Base-by-base conservation (phyloP, 2,113 vertebrate species). In the Anhinga anhinga region DNA sequence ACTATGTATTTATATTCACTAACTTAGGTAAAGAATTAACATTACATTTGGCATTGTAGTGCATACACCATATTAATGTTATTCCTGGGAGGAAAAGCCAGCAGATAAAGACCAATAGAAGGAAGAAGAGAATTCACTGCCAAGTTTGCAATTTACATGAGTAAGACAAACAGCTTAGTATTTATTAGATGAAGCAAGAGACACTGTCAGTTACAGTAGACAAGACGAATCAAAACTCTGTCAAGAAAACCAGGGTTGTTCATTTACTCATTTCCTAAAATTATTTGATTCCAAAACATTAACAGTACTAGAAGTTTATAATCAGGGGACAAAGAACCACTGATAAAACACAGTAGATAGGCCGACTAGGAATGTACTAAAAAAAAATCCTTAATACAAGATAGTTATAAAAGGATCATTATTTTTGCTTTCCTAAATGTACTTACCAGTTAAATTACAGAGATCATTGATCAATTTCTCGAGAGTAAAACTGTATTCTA, bases 21-120 rank as follows among this genome's bases (percentile, higher is more conserved):
- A 95, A 93, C 81, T 84, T 82, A 95, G 55, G 66, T 83, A 93
- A 94, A 96, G 87, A 96, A 94, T 81, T 93, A 96, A 70, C 81
- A 90, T 50, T 85, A n/a, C 58, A 92, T 90, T 96, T 93, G 83
- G 90, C 80, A 92, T 84, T 90, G 74, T 86, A 85, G 52, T 83
- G 18, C 93, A 90, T 74, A 88, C 44, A 72, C 82, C 72, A 77
- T 96, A 94, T 76, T 94, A 95, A 97, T 65, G 71, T 61, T 94
- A 95, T 87, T 87, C 88, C 47, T 36, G 86, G 79, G 85, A 94
- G 16, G 95, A 97, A 94, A 95, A 26, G 52, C 20, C 84, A 86
- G 62, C 32, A 95, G 82, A 88, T 71, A 95, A 96, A 96, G 70
- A 89, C 11, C 42, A 82, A 36, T 25, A 71, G 13, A 95, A 95